phyloP scores from a whole-genome alignment of 2,113 vertebrate genomes.

The Eretmochelys imbricata region DNA sequence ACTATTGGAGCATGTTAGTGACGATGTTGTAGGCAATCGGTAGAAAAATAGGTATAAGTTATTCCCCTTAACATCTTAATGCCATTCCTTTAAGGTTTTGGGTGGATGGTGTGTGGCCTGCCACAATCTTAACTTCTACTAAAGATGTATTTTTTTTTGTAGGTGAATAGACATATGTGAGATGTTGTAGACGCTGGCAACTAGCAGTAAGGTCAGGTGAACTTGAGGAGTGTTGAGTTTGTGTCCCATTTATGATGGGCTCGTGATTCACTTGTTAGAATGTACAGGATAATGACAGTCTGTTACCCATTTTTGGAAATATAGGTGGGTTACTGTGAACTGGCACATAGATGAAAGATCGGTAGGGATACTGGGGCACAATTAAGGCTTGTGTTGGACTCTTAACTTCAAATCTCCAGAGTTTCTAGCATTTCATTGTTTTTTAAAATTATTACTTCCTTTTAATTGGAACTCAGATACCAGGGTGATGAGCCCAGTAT shows the following conservation, averaged over 20 bases:
- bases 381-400: slow-evolving; percentile 27
- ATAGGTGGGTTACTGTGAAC: neutral
- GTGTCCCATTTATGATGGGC: neutral
- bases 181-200: neutral
- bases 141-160: neutral
- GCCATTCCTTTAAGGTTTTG: neutral
- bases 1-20: neutral
- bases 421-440: slow-evolving; percentile 53
- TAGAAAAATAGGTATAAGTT: neutral
- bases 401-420: slow-evolving; percentile 59
- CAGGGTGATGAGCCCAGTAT: slow-evolving; percentile 50
- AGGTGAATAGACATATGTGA: neutral
- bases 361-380: neutral
- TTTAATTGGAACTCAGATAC: slow-evolving; percentile 56
- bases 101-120: neutral
- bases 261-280: slow-evolving; percentile 10
- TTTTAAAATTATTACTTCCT: neutral
- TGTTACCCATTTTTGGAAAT: neutral
- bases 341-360: neutral
- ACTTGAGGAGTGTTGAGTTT: neutral
- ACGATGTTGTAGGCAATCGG: neutral
- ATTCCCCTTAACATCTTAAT: neutral
- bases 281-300: slow-evolving; percentile 9
- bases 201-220: neutral
- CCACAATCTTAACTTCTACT: accelerated